Percentiles rank a stretch among this genome's conserved stretches.
These are phyloP conservation scores for Cerastoderma edule DNA, from an alignment of 2,888 invertebrate species.

Conservation along the genomic window DNA sequence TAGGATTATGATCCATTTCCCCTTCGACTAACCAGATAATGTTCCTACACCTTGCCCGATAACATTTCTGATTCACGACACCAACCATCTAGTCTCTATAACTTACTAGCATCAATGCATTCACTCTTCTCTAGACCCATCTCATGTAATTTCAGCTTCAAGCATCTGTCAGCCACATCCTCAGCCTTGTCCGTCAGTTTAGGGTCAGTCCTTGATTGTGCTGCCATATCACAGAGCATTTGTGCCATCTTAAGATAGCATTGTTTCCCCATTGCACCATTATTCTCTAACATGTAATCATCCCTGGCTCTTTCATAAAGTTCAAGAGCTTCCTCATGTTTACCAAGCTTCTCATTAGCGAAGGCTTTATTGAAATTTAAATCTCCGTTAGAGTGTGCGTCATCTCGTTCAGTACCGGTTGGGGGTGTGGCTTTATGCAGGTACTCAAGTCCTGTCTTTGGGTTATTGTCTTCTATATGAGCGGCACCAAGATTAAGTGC, in stretches of 20 bases:
- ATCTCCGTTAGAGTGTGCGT: constrained; percentile 69
- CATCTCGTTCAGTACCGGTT: constrained; percentile 53
- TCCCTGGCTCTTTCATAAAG: constrained; percentile 67
- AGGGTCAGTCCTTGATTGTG: neutral
- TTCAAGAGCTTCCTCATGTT: constrained; percentile 63
- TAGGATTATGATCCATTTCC: too few species aligned
- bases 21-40: too few species aligned
- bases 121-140: neutral
- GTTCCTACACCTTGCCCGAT: too few species aligned
- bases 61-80: too few species aligned
- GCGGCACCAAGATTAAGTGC: constrained; percentile 80
- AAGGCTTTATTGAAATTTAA: constrained; percentile 79
- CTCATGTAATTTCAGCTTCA: neutral
- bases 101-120: constrained; percentile 15
- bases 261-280: constrained; percentile 5
- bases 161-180: constrained; percentile 1
- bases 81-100: too few species aligned
- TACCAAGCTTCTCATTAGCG: constrained; percentile 70
- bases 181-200: neutral
- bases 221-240: constrained; percentile 11
- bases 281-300: neutral
- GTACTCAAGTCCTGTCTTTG: constrained; percentile 69
- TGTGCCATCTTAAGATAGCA: neutral
- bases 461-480: constrained; percentile 66
- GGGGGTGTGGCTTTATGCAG: constrained; percentile 72